Evolutionary conservation across 2,797 vertebrate genomes (phyloP).

Genomic region (Lutjanus campechanus): DNA sequence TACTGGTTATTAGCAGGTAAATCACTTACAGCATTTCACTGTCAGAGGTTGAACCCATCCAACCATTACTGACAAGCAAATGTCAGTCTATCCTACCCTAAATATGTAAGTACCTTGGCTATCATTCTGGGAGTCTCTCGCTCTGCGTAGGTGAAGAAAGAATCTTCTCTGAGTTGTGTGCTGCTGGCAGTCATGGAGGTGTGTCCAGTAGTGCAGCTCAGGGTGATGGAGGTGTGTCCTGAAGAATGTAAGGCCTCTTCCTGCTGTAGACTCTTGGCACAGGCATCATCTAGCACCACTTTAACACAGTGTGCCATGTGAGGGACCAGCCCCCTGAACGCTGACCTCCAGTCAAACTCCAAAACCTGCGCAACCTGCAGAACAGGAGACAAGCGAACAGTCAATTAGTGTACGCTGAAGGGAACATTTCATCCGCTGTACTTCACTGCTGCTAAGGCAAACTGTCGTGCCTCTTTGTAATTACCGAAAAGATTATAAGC

Average conservation of each 20-base stretch:
- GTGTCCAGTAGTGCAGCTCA: conserved; percentile 74
- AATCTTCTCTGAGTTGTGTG: conserved; percentile 77
- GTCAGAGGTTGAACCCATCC: not conserved
- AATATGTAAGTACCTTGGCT: conserved; percentile 85
- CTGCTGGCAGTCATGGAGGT: conserved; percentile 67
- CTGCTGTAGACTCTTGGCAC: conserved; percentile 88
- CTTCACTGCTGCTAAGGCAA: not conserved
- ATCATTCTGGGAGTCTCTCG: conserved; percentile 90
- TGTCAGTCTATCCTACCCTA: not conserved
- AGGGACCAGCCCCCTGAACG: conserved; percentile 88
- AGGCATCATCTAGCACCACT: conserved; percentile 89
- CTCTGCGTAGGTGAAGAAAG: conserved; percentile 76
- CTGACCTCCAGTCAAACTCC: conserved; percentile 93
- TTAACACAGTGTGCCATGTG: conserved; percentile 90
- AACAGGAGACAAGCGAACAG: conserved; percentile 49
- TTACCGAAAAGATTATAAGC: conserved; percentile 1
- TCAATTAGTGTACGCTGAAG: conserved; percentile 21
- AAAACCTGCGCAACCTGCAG: conserved; percentile 84
- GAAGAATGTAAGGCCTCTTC: conserved; percentile 86
- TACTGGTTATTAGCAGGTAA: not conserved
- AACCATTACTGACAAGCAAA: not conserved
- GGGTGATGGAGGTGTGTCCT: conserved; percentile 71
- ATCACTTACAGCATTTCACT: not conserved
- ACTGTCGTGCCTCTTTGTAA: not conserved
- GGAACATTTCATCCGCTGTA: conserved; percentile 12